Percentiles rank a stretch among this genome's conserved stretches.
Conservation (phyloP, 1,140 invertebrate species). For the Hyles euphorbiae region DNA sequence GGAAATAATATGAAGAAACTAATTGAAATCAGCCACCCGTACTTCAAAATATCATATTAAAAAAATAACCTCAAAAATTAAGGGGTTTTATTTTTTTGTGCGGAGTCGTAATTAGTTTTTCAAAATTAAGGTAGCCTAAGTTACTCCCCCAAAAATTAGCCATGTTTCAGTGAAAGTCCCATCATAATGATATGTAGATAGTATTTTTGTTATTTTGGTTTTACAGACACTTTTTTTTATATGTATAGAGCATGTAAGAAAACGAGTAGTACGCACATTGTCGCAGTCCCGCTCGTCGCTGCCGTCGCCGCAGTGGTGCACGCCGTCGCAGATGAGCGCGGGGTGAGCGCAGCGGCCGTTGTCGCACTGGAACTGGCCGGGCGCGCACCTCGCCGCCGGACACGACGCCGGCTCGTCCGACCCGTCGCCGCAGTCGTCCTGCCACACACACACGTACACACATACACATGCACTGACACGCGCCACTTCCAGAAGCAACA, state of each 20-base stretch:
- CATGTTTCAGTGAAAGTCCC: no score
- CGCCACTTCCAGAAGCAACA: neutral
- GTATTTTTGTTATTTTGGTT: no score
- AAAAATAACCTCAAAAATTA: no score
- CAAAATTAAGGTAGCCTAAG: no score
- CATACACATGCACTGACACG: neutral
- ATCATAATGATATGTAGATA: no score
- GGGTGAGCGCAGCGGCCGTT: slow-evolving; percentile 81
- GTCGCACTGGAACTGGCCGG: slow-evolving; percentile 88
- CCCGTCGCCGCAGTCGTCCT: slow-evolving; percentile 88
- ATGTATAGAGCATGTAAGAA: neutral
- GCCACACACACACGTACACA: neutral
- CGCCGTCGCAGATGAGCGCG: slow-evolving; percentile 82
- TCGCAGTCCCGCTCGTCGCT: slow-evolving; percentile 83
- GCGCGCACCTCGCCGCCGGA: slow-evolving; percentile 82
- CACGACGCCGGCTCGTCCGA: slow-evolving; percentile 85
- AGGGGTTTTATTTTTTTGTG: no score
- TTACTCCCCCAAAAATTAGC: no score
- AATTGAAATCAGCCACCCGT: no score
- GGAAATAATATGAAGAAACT: no score
- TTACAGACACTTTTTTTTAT: neutral
- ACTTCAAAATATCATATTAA: no score
- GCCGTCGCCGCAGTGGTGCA: slow-evolving; percentile 81
- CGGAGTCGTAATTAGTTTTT: no score
- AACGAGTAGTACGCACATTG: slow-evolving; percentile 42